Conservation (phyloP, 2,888 invertebrate genomes). For the Pimpla rufipes region DNA sequence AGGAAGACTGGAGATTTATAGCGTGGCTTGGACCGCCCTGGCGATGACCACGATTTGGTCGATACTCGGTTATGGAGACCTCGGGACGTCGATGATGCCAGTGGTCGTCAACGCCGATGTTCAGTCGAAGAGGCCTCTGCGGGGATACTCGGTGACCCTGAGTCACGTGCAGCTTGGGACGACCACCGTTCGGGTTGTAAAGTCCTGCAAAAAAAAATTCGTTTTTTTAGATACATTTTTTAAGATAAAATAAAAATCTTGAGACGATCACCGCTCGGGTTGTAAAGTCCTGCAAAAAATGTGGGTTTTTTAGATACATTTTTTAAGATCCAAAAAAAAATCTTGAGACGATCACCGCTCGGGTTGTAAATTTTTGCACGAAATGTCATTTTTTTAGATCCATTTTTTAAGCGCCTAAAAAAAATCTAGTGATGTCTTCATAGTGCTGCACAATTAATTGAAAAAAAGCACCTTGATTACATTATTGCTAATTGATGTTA, state of each 20-base stretch:
- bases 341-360: not conserved
- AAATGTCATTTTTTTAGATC: not conserved
- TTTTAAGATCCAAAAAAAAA: not conserved
- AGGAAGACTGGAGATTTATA: slow-evolving; percentile 16
- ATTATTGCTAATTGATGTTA: too few relatives aligned
- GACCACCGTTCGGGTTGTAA: slow-evolving; percentile 57
- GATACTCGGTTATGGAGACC: slow-evolving; percentile 64
- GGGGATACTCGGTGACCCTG: slow-evolving; percentile 49
- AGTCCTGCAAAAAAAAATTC: slow-evolving; percentile 43
- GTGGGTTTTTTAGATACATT: not conserved
- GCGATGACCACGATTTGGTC: slow-evolving; percentile 61
- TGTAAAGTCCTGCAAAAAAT: too few relatives aligned
- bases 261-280: not conserved
- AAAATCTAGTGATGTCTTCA: too few relatives aligned
- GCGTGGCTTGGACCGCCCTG: slow-evolving; percentile 47
- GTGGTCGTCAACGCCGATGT: slow-evolving; percentile 60
- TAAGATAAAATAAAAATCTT: not conserved
- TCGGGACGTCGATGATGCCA: slow-evolving; percentile 69
- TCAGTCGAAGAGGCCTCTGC: slow-evolving; percentile 65
- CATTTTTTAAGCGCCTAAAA: too few relatives aligned
- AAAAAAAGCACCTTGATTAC: too few relatives aligned
- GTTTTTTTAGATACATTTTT: not conserved
- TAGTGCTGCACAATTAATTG: too few relatives aligned
- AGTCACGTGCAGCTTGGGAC: slow-evolving; percentile 49
- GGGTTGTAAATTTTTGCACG: too few relatives aligned